These are phyloP conservation scores for Lasiurus borealis DNA, from an alignment of 2,113 vertebrate genomes.

Conservation along the genomic window DNA sequence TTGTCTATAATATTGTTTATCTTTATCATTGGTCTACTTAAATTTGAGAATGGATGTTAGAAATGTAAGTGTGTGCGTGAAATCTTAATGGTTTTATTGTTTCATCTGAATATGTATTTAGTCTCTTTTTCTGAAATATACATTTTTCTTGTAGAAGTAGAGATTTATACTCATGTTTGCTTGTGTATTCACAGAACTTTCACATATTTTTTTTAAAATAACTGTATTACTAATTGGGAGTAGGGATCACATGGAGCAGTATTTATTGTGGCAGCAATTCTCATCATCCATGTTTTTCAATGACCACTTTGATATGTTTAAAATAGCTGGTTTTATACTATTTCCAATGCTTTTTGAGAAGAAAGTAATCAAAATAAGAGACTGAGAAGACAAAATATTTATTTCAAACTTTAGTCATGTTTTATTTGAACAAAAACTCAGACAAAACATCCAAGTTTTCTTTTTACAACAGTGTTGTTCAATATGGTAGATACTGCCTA, in stretches of 20 bases:
- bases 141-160: slow-evolving; percentile 10
- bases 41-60: slow-evolving; percentile 29
- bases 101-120: background rate
- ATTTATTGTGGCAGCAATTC: slow-evolving; percentile 52
- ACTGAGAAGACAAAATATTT: slow-evolving; percentile 23
- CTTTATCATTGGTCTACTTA: slow-evolving; percentile 28
- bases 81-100: background rate
- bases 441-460: background rate
- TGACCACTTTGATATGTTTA: slow-evolving; percentile 35
- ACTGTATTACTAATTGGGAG: background rate
- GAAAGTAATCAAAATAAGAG: background rate
- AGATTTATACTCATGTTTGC: slow-evolving; percentile 26
- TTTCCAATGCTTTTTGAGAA: background rate
- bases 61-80: background rate
- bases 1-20: background rate
- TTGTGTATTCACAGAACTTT: slow-evolving; percentile 28
- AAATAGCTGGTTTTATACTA: slow-evolving; percentile 23
- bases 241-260: background rate
- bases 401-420: background rate
- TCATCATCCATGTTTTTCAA: slow-evolving; percentile 19
- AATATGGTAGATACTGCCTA: background rate
- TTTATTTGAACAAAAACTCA: background rate
- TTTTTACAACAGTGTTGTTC: background rate
- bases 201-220: slow-evolving; percentile 16
- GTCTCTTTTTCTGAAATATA: slow-evolving; percentile 27